Percentiles rank a stretch among this genome's conserved stretches.
phyloP scores from a whole-genome alignment of 2,888 invertebrate genomes.

The Zootermopsis nevadensis region DNA sequence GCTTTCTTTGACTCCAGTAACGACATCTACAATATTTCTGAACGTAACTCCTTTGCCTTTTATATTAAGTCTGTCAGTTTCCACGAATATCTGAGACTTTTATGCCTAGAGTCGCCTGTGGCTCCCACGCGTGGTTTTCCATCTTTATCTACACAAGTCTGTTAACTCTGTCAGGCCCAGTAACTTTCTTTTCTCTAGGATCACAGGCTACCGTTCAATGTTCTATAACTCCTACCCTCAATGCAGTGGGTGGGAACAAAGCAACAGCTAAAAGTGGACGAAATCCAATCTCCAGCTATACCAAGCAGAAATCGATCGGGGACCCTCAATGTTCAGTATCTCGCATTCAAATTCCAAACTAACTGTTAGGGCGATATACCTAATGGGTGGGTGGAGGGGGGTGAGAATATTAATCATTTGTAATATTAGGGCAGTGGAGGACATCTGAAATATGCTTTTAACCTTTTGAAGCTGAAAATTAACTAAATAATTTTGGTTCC shows the following conservation, averaged over 20 bases:
- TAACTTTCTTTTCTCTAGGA: background rate
- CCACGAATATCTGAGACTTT: background rate
- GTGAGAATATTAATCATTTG: too few relatives aligned
- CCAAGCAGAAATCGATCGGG: background rate
- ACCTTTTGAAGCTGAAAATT: too few relatives aligned
- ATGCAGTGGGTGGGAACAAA: slow-evolving; percentile 1
- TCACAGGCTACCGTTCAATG: background rate
- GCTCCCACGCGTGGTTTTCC: background rate
- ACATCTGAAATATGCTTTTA: too few relatives aligned
- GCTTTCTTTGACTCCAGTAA: background rate
- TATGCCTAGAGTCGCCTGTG: background rate
- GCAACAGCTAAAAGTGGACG: slow-evolving; percentile 24
- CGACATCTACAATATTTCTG: background rate
- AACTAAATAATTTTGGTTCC: too few relatives aligned
- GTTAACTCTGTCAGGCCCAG: background rate
- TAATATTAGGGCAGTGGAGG: too few relatives aligned
- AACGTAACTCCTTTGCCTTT: background rate
- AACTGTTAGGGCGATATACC: background rate
- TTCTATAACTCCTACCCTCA: background rate
- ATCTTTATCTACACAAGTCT: background rate
- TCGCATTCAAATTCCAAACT: background rate
- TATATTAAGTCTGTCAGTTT: background rate
- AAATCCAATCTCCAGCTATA: background rate
- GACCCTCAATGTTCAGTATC: background rate
- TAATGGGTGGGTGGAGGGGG: too few relatives aligned